phyloP scores from a whole-genome alignment of 2,113 vertebrate genomes.

The Eonycteris spelaea region DNA sequence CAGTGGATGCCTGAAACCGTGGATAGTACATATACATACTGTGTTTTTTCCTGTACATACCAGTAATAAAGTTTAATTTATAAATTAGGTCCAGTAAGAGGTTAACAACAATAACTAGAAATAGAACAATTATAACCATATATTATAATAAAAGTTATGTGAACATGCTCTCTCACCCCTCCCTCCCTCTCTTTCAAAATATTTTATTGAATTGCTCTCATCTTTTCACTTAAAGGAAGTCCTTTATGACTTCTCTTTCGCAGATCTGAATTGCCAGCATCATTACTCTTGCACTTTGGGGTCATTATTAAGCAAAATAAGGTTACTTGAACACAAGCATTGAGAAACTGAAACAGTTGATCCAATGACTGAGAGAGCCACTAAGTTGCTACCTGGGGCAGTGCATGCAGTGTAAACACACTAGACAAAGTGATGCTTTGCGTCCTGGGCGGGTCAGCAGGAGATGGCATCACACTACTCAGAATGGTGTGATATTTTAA shows the following conservation, averaged over 20 bases:
- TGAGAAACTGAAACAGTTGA: neutral
- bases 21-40: too few relatives aligned
- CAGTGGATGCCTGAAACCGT: neutral
- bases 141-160: neutral
- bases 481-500: neutral
- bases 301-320: neutral
- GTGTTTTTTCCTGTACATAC: too few relatives aligned
- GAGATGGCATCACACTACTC: neutral
- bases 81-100: neutral
- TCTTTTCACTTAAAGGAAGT: neutral
- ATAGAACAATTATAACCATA: neutral
- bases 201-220: neutral
- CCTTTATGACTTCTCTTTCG: neutral
- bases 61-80: neutral
- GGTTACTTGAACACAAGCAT: neutral
- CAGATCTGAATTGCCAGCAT: neutral
- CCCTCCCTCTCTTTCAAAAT: neutral
- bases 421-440: neutral
- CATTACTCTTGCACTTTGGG: neutral
- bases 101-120: neutral
- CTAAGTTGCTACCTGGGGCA: neutral
- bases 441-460: neutral
- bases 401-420: neutral
- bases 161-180: neutral
- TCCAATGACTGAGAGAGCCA: neutral